Evolutionary conservation across 2,797 vertebrate genomes (phyloP).

Genomic region (Anabas testudineus): DNA sequence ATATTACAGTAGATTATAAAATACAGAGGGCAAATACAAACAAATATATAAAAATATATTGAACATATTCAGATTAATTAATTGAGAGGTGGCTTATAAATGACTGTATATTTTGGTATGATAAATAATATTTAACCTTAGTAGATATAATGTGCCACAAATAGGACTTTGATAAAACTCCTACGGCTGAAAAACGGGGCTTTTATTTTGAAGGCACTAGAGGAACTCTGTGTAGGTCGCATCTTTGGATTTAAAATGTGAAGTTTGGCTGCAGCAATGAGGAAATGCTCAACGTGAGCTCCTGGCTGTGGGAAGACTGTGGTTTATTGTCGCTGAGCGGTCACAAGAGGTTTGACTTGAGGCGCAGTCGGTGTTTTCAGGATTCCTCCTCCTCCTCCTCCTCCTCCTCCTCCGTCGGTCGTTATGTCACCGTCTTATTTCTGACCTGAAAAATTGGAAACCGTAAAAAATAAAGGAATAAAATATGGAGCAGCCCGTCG

Average conservation of each 20-base stretch:
- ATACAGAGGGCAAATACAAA: too few relatives aligned
- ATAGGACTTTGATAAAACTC: too few relatives aligned
- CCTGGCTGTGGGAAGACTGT: accelerated
- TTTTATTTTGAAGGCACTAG: conserved; percentile 48
- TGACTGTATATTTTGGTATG: too few relatives aligned
- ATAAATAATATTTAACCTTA: too few relatives aligned
- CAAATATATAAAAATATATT: too few relatives aligned
- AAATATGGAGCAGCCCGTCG: conserved; percentile 52
- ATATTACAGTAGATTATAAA: too few relatives aligned
- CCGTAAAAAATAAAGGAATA: background rate
- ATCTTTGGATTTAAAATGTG: background rate
- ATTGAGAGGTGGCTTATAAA: too few relatives aligned
- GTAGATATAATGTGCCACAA: too few relatives aligned
- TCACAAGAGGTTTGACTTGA: background rate
- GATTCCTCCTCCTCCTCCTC: too few relatives aligned
- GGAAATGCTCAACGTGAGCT: background rate
- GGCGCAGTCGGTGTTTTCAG: background rate
- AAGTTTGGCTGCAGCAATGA: background rate
- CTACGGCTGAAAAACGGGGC: background rate
- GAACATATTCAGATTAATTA: too few relatives aligned
- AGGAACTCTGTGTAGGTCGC: background rate
- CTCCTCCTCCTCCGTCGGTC: background rate
- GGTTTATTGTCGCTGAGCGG: background rate
- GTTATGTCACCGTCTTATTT: conserved; percentile 9
- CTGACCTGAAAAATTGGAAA: background rate